These are phyloP conservation scores for Gymnoscopelus braueri DNA, from an alignment of 2,797 vertebrate genomes.

Conservation along the genomic window DNA sequence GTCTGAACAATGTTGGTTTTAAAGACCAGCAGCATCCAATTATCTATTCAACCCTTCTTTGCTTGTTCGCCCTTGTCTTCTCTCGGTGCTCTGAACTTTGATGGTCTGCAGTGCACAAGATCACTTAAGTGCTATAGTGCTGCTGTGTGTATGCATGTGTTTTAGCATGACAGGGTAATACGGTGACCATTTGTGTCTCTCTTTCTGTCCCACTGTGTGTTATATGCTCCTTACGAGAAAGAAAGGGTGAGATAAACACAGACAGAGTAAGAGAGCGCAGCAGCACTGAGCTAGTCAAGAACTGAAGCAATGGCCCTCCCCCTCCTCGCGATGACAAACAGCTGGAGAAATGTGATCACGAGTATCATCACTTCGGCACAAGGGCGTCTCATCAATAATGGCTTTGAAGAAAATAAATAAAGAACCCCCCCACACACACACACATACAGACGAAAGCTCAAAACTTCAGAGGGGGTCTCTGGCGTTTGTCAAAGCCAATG, in stretches of 20 bases:
- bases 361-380: neutral
- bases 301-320: conserved; percentile 26
- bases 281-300: conserved; percentile 7
- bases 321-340: conserved; percentile 30
- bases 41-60: conserved; percentile 48
- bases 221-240: neutral
- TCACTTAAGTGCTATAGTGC: conserved; percentile 17
- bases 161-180: neutral
- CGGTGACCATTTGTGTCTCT: conserved; percentile 6
- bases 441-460: conserved; percentile 1
- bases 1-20: conserved; percentile 32
- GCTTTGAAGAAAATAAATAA: conserved; percentile 17
- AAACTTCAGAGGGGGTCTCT: neutral
- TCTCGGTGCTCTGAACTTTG: conserved; percentile 25
- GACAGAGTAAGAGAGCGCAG: neutral
- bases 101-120: conserved; percentile 18
- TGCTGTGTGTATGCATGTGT: conserved; percentile 1
- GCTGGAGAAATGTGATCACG: conserved; percentile 21
- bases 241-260: neutral
- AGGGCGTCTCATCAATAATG: conserved; percentile 22
- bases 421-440: neutral
- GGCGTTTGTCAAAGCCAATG: conserved; percentile 8
- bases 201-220: neutral
- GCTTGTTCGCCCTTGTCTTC: conserved; percentile 7
- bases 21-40: conserved; percentile 34